Evolutionary conservation across 2,888 invertebrate genomes (phyloP), one percentile per base, ranked within the genome.

Genomic region (Antheraea yamamai): DNA sequence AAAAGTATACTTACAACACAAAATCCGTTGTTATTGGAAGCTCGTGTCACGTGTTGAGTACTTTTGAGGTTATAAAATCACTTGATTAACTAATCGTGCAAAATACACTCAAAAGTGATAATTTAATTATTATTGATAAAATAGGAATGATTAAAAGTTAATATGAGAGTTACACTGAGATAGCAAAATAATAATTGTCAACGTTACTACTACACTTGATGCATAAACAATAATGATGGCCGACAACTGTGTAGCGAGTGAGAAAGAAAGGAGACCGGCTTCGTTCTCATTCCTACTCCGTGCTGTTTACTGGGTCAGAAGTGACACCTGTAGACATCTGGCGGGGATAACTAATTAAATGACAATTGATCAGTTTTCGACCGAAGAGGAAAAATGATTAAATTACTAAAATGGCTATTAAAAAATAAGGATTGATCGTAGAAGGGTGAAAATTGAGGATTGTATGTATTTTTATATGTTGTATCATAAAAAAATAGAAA

Each of bases 21-120:
- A 76, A 73, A 76, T 12, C 73, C 76, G 75, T 75, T 75, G 75
- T 74, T 76, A 58, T 35, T 73, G 75, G 73, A 51, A 78, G 76
- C 75, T 76, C 76, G 75, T 75, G 77, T 39, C 78, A 77, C 76
- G 78, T 75, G 77, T 78, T 78, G 75, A 77, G 75, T 76, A 77
- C 73, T 77, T 77, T 74, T 77, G 70, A 74, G 74, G 55, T 76
- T 74, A 77, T 77, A 14, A 77, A 75, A 76, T 76, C 75, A 76
- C 78, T 78, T 78, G 66, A 73, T 78, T 76, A 78, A 76, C 74
- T 75, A 74, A 73, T 75, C 74, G 72, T 75, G 74, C 66, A 66
- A 74, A 75, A 74, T 77, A 64, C 64, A 76, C 71, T 76, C 47
- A 47, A 74, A 51, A 68, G 51, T 58, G 58, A 58, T 7, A 58